Percentiles rank a stretch among this genome's conserved stretches.
These are phyloP conservation scores for Alligator mississippiensis DNA, from an alignment of 2,113 vertebrate genomes.

Conservation along the genomic window DNA sequence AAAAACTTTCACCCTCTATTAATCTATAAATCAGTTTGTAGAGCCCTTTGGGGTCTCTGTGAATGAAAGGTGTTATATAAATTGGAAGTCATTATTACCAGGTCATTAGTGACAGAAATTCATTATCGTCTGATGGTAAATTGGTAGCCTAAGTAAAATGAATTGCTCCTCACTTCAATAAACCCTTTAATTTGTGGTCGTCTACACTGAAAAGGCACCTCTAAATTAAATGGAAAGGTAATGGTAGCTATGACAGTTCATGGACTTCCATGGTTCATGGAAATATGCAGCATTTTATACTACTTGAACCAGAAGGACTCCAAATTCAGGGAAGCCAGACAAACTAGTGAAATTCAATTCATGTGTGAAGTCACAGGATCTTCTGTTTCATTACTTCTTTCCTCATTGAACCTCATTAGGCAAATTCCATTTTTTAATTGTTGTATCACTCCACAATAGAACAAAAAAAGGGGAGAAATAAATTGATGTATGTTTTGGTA, in stretches of 20 bases:
- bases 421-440: too few relatives aligned
- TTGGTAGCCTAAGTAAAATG: slow-evolving; percentile 31
- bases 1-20: background rate
- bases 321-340: background rate
- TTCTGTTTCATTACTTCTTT: background rate
- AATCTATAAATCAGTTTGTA: slow-evolving; percentile 24
- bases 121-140: slow-evolving; percentile 5
- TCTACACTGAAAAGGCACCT: background rate
- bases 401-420: background rate
- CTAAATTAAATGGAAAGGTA: background rate
- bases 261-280: background rate
- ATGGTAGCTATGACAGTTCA: fast-evolving
- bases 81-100: slow-evolving; percentile 9
- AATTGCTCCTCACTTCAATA: slow-evolving; percentile 14
- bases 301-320: background rate
- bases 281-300: background rate
- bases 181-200: background rate
- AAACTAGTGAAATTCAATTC: background rate
- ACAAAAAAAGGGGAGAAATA: background rate
- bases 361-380: background rate
- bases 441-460: too few relatives aligned
- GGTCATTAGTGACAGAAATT: slow-evolving; percentile 28
- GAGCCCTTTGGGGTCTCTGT: slow-evolving; percentile 13
- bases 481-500: background rate
- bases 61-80: slow-evolving; percentile 10